These are phyloP conservation scores for Ceyx melanurus DNA, from an alignment of 2,113 vertebrate species.

Conservation along the genomic window DNA sequence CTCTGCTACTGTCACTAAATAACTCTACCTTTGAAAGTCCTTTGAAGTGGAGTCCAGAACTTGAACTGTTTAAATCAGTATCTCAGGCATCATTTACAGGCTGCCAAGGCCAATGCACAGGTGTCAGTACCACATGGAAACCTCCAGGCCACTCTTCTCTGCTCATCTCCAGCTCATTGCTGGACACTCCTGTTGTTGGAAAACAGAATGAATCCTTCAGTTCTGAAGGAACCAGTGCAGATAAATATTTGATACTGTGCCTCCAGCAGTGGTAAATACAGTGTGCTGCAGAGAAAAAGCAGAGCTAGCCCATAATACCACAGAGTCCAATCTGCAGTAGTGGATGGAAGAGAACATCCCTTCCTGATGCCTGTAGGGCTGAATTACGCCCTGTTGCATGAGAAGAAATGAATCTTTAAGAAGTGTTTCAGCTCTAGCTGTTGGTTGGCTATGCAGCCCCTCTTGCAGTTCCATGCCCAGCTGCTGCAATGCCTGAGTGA, in stretches of 20 bases:
- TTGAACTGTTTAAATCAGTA: background rate
- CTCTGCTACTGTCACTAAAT: background rate
- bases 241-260: background rate
- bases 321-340: background rate
- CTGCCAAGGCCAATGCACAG: background rate
- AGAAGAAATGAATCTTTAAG: background rate
- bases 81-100: background rate
- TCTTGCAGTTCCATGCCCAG: background rate
- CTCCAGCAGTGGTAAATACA: background rate
- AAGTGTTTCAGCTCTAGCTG: background rate
- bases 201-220: background rate
- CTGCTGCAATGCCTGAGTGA: background rate
- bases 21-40: background rate
- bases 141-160: background rate
- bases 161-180: background rate
- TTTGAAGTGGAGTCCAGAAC: background rate
- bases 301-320: background rate
- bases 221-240: background rate
- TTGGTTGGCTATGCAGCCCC: background rate
- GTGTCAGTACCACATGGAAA: rapidly evolving
- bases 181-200: background rate
- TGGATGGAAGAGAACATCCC: background rate
- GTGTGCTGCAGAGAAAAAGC: background rate
- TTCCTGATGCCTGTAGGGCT: slow-evolving; percentile 2
- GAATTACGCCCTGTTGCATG: background rate